Evolutionary conservation across 2,113 vertebrate genomes (phyloP), one percentile per base, ranked within the genome.

Genomic region (Larimichthys crocea): DNA sequence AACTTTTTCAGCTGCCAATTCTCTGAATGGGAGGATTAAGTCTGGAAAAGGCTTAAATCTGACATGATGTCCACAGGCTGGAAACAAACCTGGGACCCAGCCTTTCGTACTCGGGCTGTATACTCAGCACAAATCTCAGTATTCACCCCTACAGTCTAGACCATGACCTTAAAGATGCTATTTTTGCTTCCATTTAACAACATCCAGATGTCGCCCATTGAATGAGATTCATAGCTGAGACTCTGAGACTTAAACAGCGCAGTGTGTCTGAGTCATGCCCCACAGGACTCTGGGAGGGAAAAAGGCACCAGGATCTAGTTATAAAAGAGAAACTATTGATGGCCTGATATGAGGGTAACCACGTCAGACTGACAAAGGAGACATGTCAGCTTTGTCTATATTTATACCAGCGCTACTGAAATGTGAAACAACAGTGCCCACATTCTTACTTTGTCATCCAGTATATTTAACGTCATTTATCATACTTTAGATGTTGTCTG

Each of bases 81-180:
- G 35, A 40, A 40, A 40, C 31, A 35, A 35, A 35, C 31, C 35
- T 40, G 35, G 35, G 35, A 40, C 35, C 35, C 35, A 40, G 35
- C 35, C 35, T 40, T 40, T 40, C 8, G 7, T 40, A 46, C 44
- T 3, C 11, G 10, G 3, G 12, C 44, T 46, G 44, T 46, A 46
- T 46, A 10, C 44, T 46, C 44, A 35, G 40, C 66, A 57, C 9
- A 5, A 42, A 31, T 2, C 49, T 77, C 67, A 46, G 44, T 0
- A 0, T 55, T 60, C 62, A 50, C 40, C 69, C 61, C 53, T 10
- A 4, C 26, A 59, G 70, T 88, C 62, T 59, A 84, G 74, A 84
- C 80, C 17, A 19, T 70, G 83, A 86, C 80, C 68, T 83, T 82
- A 86, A 55, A 4, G 80, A 82, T 42, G 76, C 75, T 86, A 75